Evolutionary conservation across 2,797 vertebrate genomes (phyloP).

Genomic region (Podargus strigoides): DNA sequence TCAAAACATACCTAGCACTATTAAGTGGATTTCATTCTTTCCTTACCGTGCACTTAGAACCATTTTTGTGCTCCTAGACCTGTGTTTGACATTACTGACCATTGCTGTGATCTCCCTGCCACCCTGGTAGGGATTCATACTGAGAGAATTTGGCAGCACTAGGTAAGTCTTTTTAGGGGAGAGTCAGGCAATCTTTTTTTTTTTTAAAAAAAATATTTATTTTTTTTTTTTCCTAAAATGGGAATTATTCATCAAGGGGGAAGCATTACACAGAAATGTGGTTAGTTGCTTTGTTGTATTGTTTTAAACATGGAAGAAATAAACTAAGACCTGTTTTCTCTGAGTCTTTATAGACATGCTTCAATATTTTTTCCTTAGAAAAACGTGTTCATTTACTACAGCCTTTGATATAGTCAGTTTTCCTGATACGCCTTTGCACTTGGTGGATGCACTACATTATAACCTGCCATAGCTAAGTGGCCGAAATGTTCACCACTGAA

Average conservation of each 20-base stretch:
- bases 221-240: not conserved
- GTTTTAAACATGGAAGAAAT: not conserved
- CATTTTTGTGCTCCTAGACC: not conserved
- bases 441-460: not conserved
- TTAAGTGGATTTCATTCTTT: not conserved
- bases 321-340: not conserved
- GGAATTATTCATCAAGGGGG: not conserved
- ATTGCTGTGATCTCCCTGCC: not conserved
- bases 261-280: fast-evolving
- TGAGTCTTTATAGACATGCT: not conserved
- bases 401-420: not conserved
- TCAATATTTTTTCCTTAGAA: not conserved
- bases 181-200: not conserved
- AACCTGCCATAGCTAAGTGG: not conserved
- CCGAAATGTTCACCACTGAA: not conserved
- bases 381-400: not conserved
- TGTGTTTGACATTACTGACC: not conserved
- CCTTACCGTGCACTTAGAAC: not conserved
- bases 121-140: not conserved
- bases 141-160: not conserved
- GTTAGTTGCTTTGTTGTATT: not conserved
- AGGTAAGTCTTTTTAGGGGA: not conserved
- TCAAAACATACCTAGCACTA: not conserved
- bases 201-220: not conserved
- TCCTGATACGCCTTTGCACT: not conserved